Evolutionary conservation across 1,140 invertebrate genomes (phyloP), one percentile per base, ranked within the genome.

Genomic region (Lepidurus arcticus): DNA sequence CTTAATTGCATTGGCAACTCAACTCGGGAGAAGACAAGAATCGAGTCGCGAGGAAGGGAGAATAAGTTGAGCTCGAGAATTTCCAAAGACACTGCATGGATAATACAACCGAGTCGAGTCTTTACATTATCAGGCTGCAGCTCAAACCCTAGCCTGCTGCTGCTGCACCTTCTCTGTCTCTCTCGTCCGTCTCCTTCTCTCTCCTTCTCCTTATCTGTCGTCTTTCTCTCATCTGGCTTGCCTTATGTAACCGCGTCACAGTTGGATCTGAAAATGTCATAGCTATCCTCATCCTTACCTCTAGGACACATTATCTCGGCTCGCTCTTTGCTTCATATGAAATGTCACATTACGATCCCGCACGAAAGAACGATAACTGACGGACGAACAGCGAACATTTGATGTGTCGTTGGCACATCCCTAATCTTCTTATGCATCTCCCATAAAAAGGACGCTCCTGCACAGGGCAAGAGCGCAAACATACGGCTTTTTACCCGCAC

Each of bases 1-100:
- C 53, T 65, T 65, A 65, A 65, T 65, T 65, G 53, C 53, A 65
- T 65, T 65, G 53, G 53, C 53, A 65, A 65, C 53, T 65, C 53
- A 65, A 65, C 53, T 65, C 53, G 16, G 53, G 53, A 9, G 53
- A 65, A 65, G 53, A 65, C 53, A 65, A 65, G 53, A 65, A 65
- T 21, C 21, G 45, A 65, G 13, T 13, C 21, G 53, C 16, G 8
- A 21, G 13, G 53, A 21, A 65, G 9, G 21, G 13, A 21, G 53
- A 65, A 65, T 65, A 65, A 65, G 53, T 65, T 65, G 53, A 13
- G 53, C 53, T 65, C 53, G 53, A 65, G 53, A 65, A 65, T 65
- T 65, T 65, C 53, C 53, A 21, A 65, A 65, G 53, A 65, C 53
- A 65, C 53, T 65, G 53, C 53, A 65, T 65, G 53, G 53, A 65